These are phyloP conservation scores for Wiebesia pumilae DNA, from an alignment of 1,140 invertebrate genomes.

Conservation along the genomic window DNA sequence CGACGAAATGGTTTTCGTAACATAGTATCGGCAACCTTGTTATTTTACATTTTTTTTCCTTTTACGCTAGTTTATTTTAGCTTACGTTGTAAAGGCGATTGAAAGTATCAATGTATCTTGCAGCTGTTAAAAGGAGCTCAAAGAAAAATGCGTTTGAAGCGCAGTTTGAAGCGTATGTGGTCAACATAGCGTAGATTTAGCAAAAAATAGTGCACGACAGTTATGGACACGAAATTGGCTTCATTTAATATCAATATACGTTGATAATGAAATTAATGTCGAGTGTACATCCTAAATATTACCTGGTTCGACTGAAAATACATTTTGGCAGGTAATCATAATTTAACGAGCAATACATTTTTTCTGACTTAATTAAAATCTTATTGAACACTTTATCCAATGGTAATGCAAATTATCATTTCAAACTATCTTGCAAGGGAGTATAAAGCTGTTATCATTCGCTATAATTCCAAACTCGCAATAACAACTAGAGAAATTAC, in stretches of 20 bases:
- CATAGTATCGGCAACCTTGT: neutral
- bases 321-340: neutral
- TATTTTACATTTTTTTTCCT: slow-evolving; percentile 17
- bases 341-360: neutral
- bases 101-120: no score
- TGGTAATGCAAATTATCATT: neutral
- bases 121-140: no score
- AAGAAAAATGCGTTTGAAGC: neutral
- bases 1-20: neutral
- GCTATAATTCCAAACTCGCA: neutral
- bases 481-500: neutral
- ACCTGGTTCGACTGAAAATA: neutral
- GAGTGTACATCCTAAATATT: slow-evolving; percentile 1
- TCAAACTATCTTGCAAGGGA: neutral
- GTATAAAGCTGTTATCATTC: neutral
- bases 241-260: neutral
- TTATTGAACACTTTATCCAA: neutral
- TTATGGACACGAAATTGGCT: slow-evolving; percentile 3
- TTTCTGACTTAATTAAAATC: neutral
- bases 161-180: no score
- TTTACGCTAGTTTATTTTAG: slow-evolving; percentile 6
- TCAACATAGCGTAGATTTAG: neutral
- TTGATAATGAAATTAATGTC: slow-evolving; percentile 22
- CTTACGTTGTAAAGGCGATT: no score
- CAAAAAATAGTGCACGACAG: neutral